Conservation (phyloP, 2,888 invertebrate species). For the Carpatolechia fugitivella region DNA sequence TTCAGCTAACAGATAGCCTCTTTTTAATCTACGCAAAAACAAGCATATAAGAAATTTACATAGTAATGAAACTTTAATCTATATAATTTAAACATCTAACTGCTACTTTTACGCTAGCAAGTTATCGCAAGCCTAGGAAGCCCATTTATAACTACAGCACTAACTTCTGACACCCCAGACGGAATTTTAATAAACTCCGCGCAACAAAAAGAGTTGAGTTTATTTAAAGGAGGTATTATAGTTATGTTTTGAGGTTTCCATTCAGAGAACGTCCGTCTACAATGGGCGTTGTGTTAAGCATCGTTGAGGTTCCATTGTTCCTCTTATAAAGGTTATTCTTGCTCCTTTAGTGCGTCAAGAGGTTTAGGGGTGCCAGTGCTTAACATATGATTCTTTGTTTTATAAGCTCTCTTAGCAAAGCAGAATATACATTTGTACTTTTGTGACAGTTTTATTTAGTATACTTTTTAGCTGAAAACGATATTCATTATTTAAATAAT, state of each 20-base stretch:
- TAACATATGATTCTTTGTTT: not conserved
- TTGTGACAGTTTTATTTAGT: no score
- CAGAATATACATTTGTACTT: no score
- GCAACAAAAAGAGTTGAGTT: constrained; percentile 13
- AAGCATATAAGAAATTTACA: no score
- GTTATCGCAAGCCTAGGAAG: no score
- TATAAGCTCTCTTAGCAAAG: not conserved
- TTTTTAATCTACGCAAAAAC: no score
- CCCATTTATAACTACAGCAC: no score
- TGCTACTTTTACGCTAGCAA: no score
- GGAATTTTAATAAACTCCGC: not conserved
- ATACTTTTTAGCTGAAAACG: no score
- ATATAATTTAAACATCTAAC: no score
- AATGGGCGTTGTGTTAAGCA: constrained; percentile 46
- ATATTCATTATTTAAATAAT: no score
- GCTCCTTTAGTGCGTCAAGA: constrained; percentile 39
- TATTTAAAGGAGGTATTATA: constrained; percentile 12
- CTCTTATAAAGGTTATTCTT: constrained; percentile 39
- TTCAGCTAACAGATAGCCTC: no score
- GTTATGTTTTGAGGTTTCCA: constrained; percentile 12
- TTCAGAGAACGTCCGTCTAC: constrained; percentile 36
- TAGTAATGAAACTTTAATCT: no score
- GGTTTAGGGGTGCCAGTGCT: not conserved
- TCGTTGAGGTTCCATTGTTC: constrained; percentile 47
- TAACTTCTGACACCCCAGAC: not conserved